Evolutionary conservation across 2,888 invertebrate species (phyloP), one percentile per base, ranked within the genome.

Genomic region (Acrobasis repandana): DNA sequence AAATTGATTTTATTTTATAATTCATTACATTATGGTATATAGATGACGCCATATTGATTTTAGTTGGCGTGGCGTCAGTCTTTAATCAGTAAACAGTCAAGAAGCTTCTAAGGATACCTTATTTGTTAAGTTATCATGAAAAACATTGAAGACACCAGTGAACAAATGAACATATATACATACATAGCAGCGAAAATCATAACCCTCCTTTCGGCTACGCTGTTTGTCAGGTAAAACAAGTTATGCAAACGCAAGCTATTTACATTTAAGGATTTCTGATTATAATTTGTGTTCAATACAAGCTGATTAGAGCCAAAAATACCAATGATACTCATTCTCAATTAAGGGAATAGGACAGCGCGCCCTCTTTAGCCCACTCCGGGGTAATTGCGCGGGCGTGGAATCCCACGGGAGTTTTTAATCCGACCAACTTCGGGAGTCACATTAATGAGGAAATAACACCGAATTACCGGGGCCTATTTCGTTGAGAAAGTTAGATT

Each of bases 361-460:
- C 63, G 67, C 68, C 74, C 72, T 75, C 68, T 71, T 73, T 69
- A 67, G 70, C 73, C 67, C 66, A 67, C 75, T 73, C 61, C 68
- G 67, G 73, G 72, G 79, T 84, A 81, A 87, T 83, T 79, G 80
- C 66, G 68, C 74, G 79, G 85, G 84, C 81, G 85, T 77, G 74
- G 70, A 72, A 63, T 73, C 88, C 84, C 85, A 73, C 63, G 83
- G 80, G 88, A 86, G 86, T 89, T 90, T 90, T 89, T 88, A 90
- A 89, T 88, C 84, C 85, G 71, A 69, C 76, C 80, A 83, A 85
- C 79, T 86, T 86, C 72, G 75, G 76, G 80, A 84, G 85, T 83
- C 81, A 79, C 85, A 83, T 85, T 88, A 88, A 89, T 86, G 87
- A 86, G 86, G 80, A 86, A 87, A 88, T 90, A 89, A 88, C 83